These are phyloP conservation scores for Uloborus plumipes DNA, from an alignment of 2,888 invertebrate genomes.

Conservation along the genomic window DNA sequence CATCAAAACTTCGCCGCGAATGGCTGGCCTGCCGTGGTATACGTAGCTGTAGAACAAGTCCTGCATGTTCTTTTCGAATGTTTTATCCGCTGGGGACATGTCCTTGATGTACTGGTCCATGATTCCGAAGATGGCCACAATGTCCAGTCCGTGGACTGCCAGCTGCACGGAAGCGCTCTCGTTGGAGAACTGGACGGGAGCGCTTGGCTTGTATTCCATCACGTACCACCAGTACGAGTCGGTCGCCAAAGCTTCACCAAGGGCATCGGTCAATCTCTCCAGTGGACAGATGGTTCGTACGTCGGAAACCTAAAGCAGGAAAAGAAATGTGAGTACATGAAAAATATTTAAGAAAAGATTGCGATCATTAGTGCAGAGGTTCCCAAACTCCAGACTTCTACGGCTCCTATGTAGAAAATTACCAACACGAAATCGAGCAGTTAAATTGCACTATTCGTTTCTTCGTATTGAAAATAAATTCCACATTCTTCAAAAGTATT, in stretches of 20 bases:
- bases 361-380: no score
- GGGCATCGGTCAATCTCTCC: constrained; percentile 76
- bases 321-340: neutral
- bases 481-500: no score
- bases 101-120: constrained; percentile 75
- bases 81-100: constrained; percentile 80
- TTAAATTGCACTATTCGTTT: no score
- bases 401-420: no score
- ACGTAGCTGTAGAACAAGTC: constrained; percentile 86
- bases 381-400: no score
- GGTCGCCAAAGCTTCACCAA: constrained; percentile 45
- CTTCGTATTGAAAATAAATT: no score
- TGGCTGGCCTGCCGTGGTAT: constrained; percentile 77
- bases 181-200: constrained; percentile 48
- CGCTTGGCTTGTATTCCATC: constrained; percentile 77
- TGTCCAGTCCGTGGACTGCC: constrained; percentile 65
- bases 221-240: constrained; percentile 80
- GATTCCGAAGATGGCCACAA: constrained; percentile 82
- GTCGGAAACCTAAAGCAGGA: constrained; percentile 76
- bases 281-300: constrained; percentile 85
- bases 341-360: no score
- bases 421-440: no score
- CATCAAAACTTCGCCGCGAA: constrained; percentile 35
- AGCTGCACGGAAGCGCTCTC: constrained; percentile 42
- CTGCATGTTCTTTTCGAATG: constrained; percentile 84